These are phyloP conservation scores for Cheilosia impressa DNA, from an alignment of 2,888 invertebrate species.

Conservation along the genomic window DNA sequence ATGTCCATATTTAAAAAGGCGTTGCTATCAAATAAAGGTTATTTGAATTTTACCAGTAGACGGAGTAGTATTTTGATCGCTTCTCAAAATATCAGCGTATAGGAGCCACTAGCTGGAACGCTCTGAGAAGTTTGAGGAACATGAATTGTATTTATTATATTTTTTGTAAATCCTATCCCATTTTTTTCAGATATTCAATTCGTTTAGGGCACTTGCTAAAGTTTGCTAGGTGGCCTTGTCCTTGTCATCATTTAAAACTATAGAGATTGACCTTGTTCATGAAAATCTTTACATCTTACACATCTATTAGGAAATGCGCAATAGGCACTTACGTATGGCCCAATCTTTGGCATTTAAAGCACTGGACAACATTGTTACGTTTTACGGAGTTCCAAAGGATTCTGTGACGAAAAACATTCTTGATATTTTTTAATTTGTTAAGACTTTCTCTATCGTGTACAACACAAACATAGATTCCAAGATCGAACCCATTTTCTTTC, in stretches of 20 bases:
- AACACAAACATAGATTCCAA: not conserved
- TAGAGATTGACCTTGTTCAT: not conserved
- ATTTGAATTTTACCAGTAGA: no score
- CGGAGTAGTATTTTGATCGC: not conserved
- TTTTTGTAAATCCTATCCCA: not conserved
- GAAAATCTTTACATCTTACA: not conserved
- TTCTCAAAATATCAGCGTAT: not conserved
- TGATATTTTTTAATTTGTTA: conserved; percentile 3
- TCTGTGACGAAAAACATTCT: not conserved
- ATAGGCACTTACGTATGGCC: not conserved
- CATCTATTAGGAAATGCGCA: not conserved
- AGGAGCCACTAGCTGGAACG: not conserved
- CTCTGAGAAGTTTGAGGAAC: not conserved
- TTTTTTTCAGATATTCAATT: not conserved
- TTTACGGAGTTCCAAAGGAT: conserved; percentile 14
- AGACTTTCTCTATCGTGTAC: not conserved
- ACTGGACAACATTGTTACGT: not conserved
- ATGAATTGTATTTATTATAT: not conserved
- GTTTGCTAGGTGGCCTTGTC: conserved; percentile 7
- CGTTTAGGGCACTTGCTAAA: conserved; percentile 4
- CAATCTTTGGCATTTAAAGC: not conserved
- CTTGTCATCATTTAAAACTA: not conserved
- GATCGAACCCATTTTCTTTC: not conserved
- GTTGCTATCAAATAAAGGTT: no score
- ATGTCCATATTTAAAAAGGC: no score